These are phyloP conservation scores for Linnaemya vulpina DNA, from an alignment of 2,888 invertebrate genomes.

Conservation along the genomic window DNA sequence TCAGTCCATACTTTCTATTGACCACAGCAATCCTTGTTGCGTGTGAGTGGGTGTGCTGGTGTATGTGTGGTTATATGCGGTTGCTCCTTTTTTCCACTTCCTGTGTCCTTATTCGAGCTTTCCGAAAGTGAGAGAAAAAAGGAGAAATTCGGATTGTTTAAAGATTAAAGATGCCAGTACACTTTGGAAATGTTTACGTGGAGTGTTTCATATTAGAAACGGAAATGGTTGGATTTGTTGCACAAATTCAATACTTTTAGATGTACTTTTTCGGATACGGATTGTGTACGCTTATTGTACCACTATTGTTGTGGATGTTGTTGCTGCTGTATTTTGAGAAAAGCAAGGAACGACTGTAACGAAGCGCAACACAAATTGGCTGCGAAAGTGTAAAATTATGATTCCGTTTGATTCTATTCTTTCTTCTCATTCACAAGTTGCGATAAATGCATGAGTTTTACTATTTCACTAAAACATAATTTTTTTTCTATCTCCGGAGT, in stretches of 20 bases:
- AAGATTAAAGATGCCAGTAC: constrained; percentile 39
- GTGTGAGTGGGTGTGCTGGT: neutral
- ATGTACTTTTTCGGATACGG: constrained; percentile 4
- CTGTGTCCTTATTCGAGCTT: constrained; percentile 20
- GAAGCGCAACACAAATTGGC: constrained; percentile 55
- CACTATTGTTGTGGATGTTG: neutral
- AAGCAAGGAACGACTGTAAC: constrained; percentile 7
- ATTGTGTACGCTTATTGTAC: neutral
- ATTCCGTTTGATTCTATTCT: neutral
- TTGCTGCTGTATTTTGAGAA: neutral
- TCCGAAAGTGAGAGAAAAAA: neutral
- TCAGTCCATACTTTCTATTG: constrained; percentile 49
- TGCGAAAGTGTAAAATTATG: constrained; percentile 30
- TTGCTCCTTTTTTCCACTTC: constrained; percentile 12
- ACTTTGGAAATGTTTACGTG: constrained; percentile 15
- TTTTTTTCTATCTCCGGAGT: too few relatives aligned
- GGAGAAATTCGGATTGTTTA: constrained; percentile 20
- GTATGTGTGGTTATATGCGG: neutral
- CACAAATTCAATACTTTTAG: constrained; percentile 25
- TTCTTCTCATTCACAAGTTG: neutral
- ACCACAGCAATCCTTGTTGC: constrained; percentile 59
- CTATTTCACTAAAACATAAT: too few relatives aligned
- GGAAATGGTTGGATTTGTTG: constrained; percentile 42
- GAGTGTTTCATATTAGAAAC: constrained; percentile 38
- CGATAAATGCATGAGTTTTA: constrained; percentile 21